These are phyloP conservation scores for Cherax quadricarinatus DNA, from an alignment of 1,140 invertebrate species.

Conservation along the genomic window DNA sequence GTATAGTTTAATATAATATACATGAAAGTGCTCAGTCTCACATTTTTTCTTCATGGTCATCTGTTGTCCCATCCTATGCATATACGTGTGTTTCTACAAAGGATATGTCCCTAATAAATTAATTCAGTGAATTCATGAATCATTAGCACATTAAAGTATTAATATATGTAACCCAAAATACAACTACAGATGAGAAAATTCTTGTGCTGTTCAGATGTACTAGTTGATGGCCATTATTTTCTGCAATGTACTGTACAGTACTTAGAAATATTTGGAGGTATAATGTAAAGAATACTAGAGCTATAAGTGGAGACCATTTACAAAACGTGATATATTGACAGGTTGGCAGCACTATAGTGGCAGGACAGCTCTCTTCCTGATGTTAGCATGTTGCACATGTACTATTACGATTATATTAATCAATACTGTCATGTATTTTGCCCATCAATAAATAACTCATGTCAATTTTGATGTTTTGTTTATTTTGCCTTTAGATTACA, in stretches of 20 bases:
- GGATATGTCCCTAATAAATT: too few relatives aligned
- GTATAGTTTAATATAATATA: too few relatives aligned
- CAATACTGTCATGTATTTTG: slow-evolving; percentile 58
- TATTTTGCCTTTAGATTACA: neutral
- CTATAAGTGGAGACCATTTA: slow-evolving; percentile 46
- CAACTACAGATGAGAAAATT: too few relatives aligned
- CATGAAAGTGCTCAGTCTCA: too few relatives aligned
- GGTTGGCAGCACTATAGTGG: slow-evolving; percentile 18
- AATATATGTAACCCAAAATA: too few relatives aligned
- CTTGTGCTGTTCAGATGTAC: too few relatives aligned
- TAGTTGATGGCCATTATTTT: too few relatives aligned
- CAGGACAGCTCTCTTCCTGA: slow-evolving; percentile 49
- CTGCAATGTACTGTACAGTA: neutral
- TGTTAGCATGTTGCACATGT: slow-evolving; percentile 72
- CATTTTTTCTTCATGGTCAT: too few relatives aligned
- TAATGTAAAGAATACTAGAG: neutral
- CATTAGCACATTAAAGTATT: too few relatives aligned
- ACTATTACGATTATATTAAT: slow-evolving; percentile 72
- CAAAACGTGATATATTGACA: slow-evolving; percentile 35
- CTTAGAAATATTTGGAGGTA: neutral
- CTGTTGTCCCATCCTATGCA: too few relatives aligned
- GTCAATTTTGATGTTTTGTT: slow-evolving; percentile 1
- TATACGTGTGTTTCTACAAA: too few relatives aligned
- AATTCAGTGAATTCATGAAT: too few relatives aligned
- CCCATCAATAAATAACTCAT: slow-evolving; percentile 65